Conservation (phyloP, 2,888 invertebrate species). For the Dolomedes plantarius region DNA sequence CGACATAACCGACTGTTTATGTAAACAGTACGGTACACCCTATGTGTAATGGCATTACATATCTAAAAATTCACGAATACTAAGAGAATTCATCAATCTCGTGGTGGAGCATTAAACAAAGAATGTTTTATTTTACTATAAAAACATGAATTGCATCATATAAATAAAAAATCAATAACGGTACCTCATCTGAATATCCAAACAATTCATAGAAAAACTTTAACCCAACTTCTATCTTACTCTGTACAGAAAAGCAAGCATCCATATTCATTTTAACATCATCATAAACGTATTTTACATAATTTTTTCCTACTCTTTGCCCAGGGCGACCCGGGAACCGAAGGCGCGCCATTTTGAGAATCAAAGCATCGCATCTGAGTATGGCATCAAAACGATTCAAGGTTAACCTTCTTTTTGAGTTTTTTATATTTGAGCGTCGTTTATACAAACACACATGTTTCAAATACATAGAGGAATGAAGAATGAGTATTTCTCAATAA, state of each 20-base stretch:
- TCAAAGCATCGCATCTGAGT: conserved; percentile 67
- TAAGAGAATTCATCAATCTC: no score
- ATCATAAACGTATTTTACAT: conserved; percentile 62
- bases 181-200: conserved; percentile 67
- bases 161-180: neutral
- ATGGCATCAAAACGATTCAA: conserved; percentile 65
- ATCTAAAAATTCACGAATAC: no score
- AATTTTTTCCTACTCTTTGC: conserved; percentile 68
- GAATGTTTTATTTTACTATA: neutral
- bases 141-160: neutral
- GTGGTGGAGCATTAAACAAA: no score
- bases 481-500: conserved; percentile 23
- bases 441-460: conserved; percentile 60
- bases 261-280: conserved; percentile 54
- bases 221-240: conserved; percentile 61
- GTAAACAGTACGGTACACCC: no score
- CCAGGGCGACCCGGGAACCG: conserved; percentile 71
- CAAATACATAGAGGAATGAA: conserved; percentile 59
- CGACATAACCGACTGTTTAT: no score
- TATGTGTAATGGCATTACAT: no score
- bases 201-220: conserved; percentile 66
- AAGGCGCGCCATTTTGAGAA: conserved; percentile 72
- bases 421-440: conserved; percentile 49
- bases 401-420: conserved; percentile 58
- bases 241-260: conserved; percentile 26